Evolutionary conservation across 2,888 invertebrate genomes (phyloP), one percentile per base, ranked within the genome.

Genomic region (Taenaris catops): DNA sequence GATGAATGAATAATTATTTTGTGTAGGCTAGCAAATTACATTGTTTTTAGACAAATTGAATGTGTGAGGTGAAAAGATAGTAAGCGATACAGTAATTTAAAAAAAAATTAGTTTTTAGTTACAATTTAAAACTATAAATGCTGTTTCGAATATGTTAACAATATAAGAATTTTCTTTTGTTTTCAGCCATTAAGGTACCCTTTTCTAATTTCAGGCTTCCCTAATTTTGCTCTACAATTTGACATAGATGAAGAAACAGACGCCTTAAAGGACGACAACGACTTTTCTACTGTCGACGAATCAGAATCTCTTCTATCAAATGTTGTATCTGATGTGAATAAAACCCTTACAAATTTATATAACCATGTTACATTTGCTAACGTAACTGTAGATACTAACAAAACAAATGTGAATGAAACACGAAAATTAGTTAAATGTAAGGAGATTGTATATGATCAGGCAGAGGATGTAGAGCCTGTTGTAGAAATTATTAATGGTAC

Each of bases 401-500:
- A 80, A 11, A 63, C 64, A 27, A 41, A 51, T 4, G 58, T 51
- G 0, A 87, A 84, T 41, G 84, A 84, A 55, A 86, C 86, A 2
- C 59, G 70, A 19, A 87, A 86, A 56, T 55, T 80, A 8, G 80
- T 84, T 0, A 74, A 72, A 49, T 87, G 87, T 43, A 81, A 63
- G 45, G 73, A 81, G 34, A 76, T 81, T 23, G 36, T 66, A 1
- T 74, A 72, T 43, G 80, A 86, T 9, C 53, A 56, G 28, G 61
- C 50, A 38, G 78, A 75, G 27, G 75, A 80, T 36, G 27, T 61
- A 6, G 76, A 80, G 36, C 73, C 75, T 0, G 51, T 71, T 25
- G 89, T 91, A 1, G 88, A 93, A 84, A 81, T 94, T 18, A 91
- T 93, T 0, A 94, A 94, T 65, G 91, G 91, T 29, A 91, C 92